phyloP scores from a whole-genome alignment of 2,888 invertebrate species.

The Gisinianus flammeolus region DNA sequence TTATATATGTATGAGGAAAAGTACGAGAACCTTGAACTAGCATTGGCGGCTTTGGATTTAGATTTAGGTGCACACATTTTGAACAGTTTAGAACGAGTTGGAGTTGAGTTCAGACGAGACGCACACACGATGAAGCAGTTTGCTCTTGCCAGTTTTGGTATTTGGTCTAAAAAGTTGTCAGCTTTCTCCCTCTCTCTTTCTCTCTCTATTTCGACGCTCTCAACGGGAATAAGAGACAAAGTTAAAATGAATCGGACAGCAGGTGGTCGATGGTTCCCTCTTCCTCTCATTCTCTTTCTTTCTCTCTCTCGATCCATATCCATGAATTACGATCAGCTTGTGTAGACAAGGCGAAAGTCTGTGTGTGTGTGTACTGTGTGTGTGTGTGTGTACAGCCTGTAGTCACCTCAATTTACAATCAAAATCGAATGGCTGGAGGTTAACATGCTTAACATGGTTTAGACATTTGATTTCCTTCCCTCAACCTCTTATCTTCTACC shows the following conservation, averaged over 20 bases:
- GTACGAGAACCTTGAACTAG: not conserved
- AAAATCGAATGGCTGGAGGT: not conserved
- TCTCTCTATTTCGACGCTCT: slow-evolving; percentile 34
- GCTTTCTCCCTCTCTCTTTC: too few species aligned
- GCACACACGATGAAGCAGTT: not conserved
- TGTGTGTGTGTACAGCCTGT: not conserved
- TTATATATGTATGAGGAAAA: not conserved
- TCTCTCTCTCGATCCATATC: not conserved
- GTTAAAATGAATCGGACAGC: slow-evolving; percentile 57
- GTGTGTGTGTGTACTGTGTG: too few species aligned
- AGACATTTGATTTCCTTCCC: slow-evolving; percentile 23
- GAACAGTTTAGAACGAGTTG: not conserved
- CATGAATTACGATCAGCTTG: not conserved
- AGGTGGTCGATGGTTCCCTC: slow-evolving; percentile 47
- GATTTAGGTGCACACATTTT: not conserved
- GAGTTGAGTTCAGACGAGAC: not conserved
- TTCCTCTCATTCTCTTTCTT: not conserved
- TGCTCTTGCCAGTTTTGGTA: not conserved
- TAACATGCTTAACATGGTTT: not conserved
- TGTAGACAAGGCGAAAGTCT: not conserved
- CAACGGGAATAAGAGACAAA: slow-evolving; percentile 48
- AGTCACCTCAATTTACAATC: not conserved
- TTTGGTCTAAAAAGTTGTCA: not conserved
- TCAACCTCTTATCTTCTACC: not conserved
- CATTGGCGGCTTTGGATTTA: slow-evolving; percentile 10